phyloP scores from a whole-genome alignment of 2,888 invertebrate species.

The Halocaridina rubra region DNA sequence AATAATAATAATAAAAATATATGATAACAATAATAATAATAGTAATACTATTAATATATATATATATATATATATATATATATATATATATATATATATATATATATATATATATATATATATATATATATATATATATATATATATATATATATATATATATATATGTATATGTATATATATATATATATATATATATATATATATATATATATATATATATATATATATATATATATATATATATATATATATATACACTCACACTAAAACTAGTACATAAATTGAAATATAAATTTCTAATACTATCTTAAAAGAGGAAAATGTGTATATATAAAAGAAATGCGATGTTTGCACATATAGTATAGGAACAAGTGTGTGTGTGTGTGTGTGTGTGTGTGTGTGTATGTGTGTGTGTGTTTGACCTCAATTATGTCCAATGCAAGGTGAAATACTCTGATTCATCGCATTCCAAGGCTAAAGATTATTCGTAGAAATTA shows the following conservation, averaged over 20 bases:
- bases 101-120: background rate
- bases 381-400: background rate
- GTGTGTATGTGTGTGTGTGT: background rate
- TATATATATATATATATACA: background rate
- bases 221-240: background rate
- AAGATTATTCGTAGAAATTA: too few relatives aligned
- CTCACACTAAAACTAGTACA: background rate
- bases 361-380: background rate
- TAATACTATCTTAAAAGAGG: too few relatives aligned
- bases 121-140: background rate
- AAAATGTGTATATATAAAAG: too few relatives aligned
- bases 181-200: background rate
- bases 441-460: too few relatives aligned
- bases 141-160: background rate
- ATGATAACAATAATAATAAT: too few relatives aligned
- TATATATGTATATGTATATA: background rate
- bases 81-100: background rate
- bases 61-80: background rate
- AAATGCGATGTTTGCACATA: too few relatives aligned
- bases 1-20: too few relatives aligned
- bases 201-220: background rate
- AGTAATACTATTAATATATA: too few relatives aligned
- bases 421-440: too few relatives aligned
- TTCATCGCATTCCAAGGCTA: too few relatives aligned
- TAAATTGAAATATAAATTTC: background rate